Base-by-base conservation (phyloP, 92 coral and sea anemone genomes). In the Phymanthus crucifer region DNA sequence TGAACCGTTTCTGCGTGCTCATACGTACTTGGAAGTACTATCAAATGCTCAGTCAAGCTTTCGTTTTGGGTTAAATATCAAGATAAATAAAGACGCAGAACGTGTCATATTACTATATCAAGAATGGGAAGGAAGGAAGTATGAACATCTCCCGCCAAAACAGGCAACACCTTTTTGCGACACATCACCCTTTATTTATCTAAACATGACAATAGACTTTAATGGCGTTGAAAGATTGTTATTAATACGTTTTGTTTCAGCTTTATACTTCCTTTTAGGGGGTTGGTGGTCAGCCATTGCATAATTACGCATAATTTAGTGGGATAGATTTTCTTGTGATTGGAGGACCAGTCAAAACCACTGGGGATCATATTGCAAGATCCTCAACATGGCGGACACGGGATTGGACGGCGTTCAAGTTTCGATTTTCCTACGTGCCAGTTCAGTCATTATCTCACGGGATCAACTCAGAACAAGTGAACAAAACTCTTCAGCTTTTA, bases 351-450 rank as follows among this genome's bases (percentile, higher is more conserved):
- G 18, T 11, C 34, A 61, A 61, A 61, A 61, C 32, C 35, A 24
- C 5, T 7, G 13, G 46, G 34, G 72, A 33, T 77, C 81, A 40
- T 24, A 23, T 77, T 77, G 65, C 81, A 77, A 27, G 40, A 24
- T 66, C 72, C n/a, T 36, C 80, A 76, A 77, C 72, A 77, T 77
- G 81, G 81, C 72, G 81, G 81, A 57, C 72, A 32, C 27, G 34
- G 81, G 81, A 64, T 77, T 77, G 81, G 81, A 77, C 72, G 5
- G 67, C 61, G 72, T 77, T 77, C 79, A 77, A 77, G 81, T 77
- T 77, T 77, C 81, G 81, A 70, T 77, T 77, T 77, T 77, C 56
- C 46, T 64, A 77, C 73, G 72, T 61, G 35, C 31, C 18, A 33
- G 21, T 35, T 7, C 81, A 77, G 81, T 36, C 72, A 77, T 69